Percentiles rank a stretch among this genome's conserved stretches.
Conservation (phyloP, 1,140 invertebrate genomes). For the Conus ventricosus region DNA sequence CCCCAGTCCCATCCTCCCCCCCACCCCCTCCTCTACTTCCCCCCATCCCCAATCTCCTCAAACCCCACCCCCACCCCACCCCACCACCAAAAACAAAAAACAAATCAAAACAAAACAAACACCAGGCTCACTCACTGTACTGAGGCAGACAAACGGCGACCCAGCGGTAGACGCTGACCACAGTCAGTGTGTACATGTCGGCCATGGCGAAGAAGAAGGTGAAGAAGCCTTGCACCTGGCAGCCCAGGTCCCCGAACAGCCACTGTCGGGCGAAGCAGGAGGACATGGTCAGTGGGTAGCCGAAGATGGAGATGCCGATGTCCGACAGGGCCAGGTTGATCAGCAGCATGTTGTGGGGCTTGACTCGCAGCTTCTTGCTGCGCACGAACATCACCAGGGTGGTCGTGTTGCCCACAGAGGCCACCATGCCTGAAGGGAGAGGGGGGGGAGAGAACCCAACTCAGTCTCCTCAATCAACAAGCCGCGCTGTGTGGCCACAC, state of each 20-base stretch:
- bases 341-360: constrained; percentile 48
- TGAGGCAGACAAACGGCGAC: constrained; percentile 46
- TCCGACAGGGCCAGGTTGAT: constrained; percentile 61
- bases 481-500: too few species aligned
- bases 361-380: constrained; percentile 40
- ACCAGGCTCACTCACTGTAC: constrained; percentile 38
- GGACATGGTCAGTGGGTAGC: constrained; percentile 59
- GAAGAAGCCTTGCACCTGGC: constrained; percentile 45
- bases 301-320: constrained; percentile 57
- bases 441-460: neutral
- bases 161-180: constrained; percentile 48
- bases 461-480: too few species aligned
- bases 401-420: constrained; percentile 43
- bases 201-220: constrained; percentile 43
- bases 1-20: too few species aligned
- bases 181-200: constrained; percentile 48
- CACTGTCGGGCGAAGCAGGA: constrained; percentile 59
- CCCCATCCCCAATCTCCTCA: too few species aligned
- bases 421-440: constrained; percentile 2
- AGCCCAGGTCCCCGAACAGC: constrained; percentile 56
- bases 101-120: too few species aligned
- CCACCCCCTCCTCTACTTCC: too few species aligned
- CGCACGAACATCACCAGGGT: constrained; percentile 43
- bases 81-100: too few species aligned
- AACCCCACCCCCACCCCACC: too few species aligned